Evolutionary conservation across 2,888 invertebrate species (phyloP), one percentile per base, ranked within the genome.

Genomic region (Didymodactylos carnosus): DNA sequence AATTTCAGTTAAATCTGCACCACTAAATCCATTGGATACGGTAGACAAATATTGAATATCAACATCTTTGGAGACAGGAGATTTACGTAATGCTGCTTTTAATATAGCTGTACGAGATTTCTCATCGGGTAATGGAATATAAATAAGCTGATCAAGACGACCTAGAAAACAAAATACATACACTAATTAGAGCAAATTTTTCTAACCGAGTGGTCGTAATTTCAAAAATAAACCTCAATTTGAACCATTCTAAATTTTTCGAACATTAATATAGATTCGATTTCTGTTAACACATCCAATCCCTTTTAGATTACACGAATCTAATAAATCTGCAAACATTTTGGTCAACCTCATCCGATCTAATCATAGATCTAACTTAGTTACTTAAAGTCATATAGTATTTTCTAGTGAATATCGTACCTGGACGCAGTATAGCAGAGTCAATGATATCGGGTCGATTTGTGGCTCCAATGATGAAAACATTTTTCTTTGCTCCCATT

Each of bases 401-500:
- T 23, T 51, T 51, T 27, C 7, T 8, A 11, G 8, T 14, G 2
- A 16, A 19, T 29, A 5, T 53, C 23, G 10, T 62, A 62, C 53
- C 98, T 35, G 98, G 98, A 83, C 98, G 90, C 78, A 98, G 87
- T 83, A 98, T 97, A 75, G 98, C 98, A 75, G 97, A 92, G 87
- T 98, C 98, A 84, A 99, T 98, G 81, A 98, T 98, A 83, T 98
- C 98, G 78, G 88, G 86, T 76, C 91, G 87, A 86, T 92, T 93
- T 76, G 93, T 93, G 78, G 91, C 90, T 82, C 98, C 98, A 83
- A 98, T 98, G 79, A 98, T 98, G 84, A 99, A 99, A 29, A 98
- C 98, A 83, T 98, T 98, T 85, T 98, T 98, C 87, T 98, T 98
- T 41, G 94, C 91, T 49, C 94, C 94, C 97, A 99, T 99, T 80